phyloP scores from a whole-genome alignment of 2,888 invertebrate genomes.

The Helleia helle region DNA sequence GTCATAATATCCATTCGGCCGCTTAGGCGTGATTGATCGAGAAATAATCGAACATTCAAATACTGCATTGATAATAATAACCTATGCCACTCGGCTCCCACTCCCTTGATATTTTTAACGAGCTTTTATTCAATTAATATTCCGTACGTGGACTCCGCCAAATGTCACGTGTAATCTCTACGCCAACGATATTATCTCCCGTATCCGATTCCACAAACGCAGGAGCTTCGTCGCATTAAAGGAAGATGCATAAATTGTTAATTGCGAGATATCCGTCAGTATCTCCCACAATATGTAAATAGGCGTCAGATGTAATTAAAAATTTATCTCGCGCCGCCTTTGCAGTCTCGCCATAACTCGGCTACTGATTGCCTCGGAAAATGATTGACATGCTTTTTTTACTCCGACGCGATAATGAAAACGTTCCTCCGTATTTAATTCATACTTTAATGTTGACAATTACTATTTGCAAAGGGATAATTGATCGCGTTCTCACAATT shows the following conservation, averaged over 20 bases:
- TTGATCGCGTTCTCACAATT: conserved; percentile 73
- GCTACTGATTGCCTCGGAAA: conserved; percentile 61
- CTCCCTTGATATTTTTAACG: too few species aligned
- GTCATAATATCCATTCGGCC: too few species aligned
- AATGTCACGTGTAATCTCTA: conserved; percentile 41
- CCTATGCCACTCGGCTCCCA: too few species aligned
- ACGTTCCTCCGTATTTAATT: conserved; percentile 53
- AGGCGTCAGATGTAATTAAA: conserved; percentile 68
- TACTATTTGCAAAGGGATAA: conserved; percentile 66
- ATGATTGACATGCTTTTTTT: conserved; percentile 70
- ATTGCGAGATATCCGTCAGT: conserved; percentile 65
- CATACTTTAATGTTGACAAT: conserved; percentile 63
- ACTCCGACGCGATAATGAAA: conserved; percentile 63
- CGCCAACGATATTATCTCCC: conserved; percentile 50
- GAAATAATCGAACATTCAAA: too few species aligned
- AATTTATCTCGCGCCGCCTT: conserved; percentile 63
- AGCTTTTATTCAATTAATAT: too few species aligned
- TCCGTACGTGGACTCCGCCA: conserved; percentile 23
- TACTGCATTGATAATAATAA: too few species aligned
- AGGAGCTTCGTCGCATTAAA: conserved; percentile 52
- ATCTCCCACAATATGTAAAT: conserved; percentile 70
- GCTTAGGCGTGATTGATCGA: too few species aligned
- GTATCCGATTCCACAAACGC: conserved; percentile 41
- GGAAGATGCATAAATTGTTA: conserved; percentile 62
- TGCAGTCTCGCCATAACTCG: conserved; percentile 28